Percentiles rank a stretch among this genome's conserved stretches.
Evolutionary conservation across 2,113 vertebrate species (phyloP).

Genomic region (Gallinago media): DNA sequence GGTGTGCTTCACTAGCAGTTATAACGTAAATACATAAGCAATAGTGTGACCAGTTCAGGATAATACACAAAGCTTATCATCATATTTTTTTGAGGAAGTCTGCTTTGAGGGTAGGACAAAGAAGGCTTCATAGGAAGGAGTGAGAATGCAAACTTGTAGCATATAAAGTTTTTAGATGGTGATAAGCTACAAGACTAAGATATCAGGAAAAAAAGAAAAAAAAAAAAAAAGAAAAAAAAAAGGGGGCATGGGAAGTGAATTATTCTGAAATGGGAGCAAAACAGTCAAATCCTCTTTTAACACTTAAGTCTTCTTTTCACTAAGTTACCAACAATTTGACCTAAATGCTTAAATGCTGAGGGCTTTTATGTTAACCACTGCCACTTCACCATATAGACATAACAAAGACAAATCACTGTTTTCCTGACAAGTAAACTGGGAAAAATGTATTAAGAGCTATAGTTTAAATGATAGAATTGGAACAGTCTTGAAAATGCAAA

Average conservation of each 20-base stretch:
- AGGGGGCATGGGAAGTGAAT: background rate
- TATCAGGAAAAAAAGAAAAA: background rate
- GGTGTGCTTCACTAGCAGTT: background rate
- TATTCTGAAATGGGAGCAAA: background rate
- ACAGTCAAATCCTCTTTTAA: background rate
- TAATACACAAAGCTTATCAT: background rate
- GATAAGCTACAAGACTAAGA: background rate
- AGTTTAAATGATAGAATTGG: background rate
- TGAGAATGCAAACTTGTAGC: background rate
- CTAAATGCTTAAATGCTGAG: background rate
- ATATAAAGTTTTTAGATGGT: background rate
- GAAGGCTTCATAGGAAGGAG: background rate
- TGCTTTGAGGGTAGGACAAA: background rate
- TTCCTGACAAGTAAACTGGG: background rate
- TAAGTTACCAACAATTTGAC: background rate
- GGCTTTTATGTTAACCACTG: background rate
- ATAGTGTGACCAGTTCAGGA: background rate
- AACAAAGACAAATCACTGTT: background rate
- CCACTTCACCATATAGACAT: background rate
- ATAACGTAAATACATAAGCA: background rate
- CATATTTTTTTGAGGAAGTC: background rate
- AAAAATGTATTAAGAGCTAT: background rate
- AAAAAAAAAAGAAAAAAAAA: accelerated
- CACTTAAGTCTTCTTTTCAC: background rate
- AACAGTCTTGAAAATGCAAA: slow-evolving; percentile 35